Evolutionary conservation across 2,797 vertebrate species (phyloP).

Genomic region (Vireo griseus): DNA sequence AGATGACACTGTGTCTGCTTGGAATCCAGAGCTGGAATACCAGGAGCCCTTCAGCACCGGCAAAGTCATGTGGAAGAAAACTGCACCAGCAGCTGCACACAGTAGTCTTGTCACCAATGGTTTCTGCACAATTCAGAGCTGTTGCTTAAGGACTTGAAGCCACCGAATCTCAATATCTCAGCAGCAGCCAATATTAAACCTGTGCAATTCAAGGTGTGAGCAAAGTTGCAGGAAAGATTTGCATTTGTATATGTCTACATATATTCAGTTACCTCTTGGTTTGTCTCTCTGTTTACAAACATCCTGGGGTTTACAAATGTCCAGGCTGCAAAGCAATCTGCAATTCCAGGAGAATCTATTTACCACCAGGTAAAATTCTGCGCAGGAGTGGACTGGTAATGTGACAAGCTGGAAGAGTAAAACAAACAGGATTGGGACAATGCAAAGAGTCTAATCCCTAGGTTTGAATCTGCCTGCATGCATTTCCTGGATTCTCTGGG

Average conservation of each 20-base stretch:
- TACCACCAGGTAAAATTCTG: neutral
- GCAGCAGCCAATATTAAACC: neutral
- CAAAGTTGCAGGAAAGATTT: neutral
- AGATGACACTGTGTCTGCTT: conserved; percentile 65
- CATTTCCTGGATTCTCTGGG: neutral
- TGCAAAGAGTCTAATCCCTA: neutral
- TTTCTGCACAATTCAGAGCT: neutral
- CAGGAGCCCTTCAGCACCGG: conserved; percentile 1
- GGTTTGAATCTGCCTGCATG: neutral
- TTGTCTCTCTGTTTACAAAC: neutral
- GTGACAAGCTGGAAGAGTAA: neutral
- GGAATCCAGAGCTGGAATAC: neutral
- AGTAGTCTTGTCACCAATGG: neutral
- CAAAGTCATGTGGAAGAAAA: conserved; percentile 40
- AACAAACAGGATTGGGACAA: neutral
- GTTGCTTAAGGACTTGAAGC: neutral
- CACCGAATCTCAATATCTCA: neutral
- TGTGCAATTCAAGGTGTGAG: neutral
- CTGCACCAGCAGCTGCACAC: conserved; percentile 26
- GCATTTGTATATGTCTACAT: fast-evolving
- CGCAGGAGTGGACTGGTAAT: neutral
- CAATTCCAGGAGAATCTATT: neutral
- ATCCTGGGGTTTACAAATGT: neutral
- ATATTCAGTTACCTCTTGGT: neutral
- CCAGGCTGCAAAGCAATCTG: neutral